Conservation (phyloP, 2,888 invertebrate genomes). For the Platynereis dumerilii region DNA sequence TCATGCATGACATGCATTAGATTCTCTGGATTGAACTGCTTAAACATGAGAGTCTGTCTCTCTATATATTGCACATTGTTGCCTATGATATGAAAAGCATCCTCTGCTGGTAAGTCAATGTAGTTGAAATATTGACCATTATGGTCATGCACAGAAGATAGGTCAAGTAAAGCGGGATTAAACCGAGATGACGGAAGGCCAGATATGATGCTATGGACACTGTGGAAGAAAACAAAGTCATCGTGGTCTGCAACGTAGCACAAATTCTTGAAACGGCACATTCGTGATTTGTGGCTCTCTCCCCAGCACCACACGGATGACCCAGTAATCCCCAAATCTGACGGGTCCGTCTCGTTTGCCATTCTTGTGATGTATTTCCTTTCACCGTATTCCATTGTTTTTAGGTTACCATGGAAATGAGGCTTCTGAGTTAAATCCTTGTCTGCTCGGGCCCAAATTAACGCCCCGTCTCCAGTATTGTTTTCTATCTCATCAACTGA, state of each 20-base stretch:
- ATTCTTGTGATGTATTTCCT: slow-evolving; percentile 8
- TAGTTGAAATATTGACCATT: slow-evolving; percentile 56
- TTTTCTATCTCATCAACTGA: no score
- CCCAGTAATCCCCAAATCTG: slow-evolving; percentile 1
- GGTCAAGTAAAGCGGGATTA: slow-evolving; percentile 50
- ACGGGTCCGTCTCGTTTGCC: neutral
- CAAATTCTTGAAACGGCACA: slow-evolving; percentile 63
- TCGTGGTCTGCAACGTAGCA: slow-evolving; percentile 58
- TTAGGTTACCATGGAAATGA: no score
- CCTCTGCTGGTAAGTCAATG: slow-evolving; percentile 52
- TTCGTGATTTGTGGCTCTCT: slow-evolving; percentile 39
- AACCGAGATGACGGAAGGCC: slow-evolving; percentile 49
- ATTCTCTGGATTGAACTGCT: slow-evolving; percentile 66
- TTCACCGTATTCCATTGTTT: neutral
- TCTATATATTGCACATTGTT: slow-evolving; percentile 42
- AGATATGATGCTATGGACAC: slow-evolving; percentile 48
- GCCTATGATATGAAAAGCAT: slow-evolving; percentile 30
- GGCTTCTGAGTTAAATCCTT: no score
- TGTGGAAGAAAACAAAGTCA: slow-evolving; percentile 62
- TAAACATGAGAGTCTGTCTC: slow-evolving; percentile 53
- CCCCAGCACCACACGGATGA: slow-evolving; percentile 51
- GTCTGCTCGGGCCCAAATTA: no score
- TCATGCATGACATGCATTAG: slow-evolving; percentile 68
- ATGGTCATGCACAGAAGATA: slow-evolving; percentile 64
- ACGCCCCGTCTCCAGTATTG: no score